Percentiles rank a stretch among this genome's conserved stretches.
Evolutionary conservation across 2,888 invertebrate genomes (phyloP).

Genomic region (Sinelater perroti): DNA sequence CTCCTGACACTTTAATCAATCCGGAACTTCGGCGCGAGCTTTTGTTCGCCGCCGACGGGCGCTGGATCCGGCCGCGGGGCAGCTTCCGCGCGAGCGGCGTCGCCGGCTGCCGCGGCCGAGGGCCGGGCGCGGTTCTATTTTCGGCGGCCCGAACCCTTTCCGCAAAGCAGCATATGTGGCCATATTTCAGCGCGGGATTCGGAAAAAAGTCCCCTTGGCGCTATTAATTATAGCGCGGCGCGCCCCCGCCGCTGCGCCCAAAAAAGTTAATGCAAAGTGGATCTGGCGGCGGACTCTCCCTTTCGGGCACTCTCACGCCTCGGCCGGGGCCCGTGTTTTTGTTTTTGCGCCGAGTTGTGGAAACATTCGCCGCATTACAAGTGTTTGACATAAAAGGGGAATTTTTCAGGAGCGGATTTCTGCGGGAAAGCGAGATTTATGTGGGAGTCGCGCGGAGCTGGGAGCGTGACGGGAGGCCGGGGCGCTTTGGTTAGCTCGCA

Average conservation of each 20-base stretch:
- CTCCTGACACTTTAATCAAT: conserved; percentile 23
- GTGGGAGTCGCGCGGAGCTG: conserved; percentile 26
- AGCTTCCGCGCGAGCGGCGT: no score
- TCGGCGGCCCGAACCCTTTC: conserved; percentile 14
- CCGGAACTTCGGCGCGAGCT: background rate
- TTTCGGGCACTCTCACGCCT: conserved; percentile 29
- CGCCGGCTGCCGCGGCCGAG: no score
- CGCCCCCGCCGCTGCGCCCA: conserved; percentile 17
- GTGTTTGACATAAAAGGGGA: conserved; percentile 34
- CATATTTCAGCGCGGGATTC: conserved; percentile 30
- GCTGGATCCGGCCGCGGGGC: no score
- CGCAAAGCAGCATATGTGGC: conserved; percentile 25
- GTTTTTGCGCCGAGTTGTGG: conserved; percentile 35
- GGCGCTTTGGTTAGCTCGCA: no score
- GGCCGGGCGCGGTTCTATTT: conserved; percentile 22
- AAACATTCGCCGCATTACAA: conserved; percentile 40
- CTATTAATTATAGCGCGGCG: conserved; percentile 31
- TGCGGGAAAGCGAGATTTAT: conserved; percentile 21
- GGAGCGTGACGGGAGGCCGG: no score
- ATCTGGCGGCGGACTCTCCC: conserved; percentile 14
- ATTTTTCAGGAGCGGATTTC: conserved; percentile 20
- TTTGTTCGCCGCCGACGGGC: background rate
- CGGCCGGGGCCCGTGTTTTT: conserved; percentile 32
- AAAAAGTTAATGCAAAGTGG: conserved; percentile 27
- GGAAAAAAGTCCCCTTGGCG: conserved; percentile 29